Evolutionary conservation across 1,140 invertebrate genomes (phyloP).

Genomic region (Trichonephila inaurata): DNA sequence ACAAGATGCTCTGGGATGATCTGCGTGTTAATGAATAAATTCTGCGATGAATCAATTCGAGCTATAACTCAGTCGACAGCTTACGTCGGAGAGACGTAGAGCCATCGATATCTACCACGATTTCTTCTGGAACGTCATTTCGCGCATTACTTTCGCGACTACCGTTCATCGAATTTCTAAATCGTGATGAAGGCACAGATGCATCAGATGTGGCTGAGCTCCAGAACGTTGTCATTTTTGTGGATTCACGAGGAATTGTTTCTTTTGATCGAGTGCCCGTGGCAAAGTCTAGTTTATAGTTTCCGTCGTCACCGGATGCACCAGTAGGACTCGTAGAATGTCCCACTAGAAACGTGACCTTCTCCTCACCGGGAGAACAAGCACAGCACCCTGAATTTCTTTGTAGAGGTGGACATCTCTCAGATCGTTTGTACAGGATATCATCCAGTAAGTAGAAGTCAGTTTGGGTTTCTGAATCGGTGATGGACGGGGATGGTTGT

Average conservation of each 20-base stretch:
- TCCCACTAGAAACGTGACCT: slow-evolving; percentile 72
- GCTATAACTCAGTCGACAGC: slow-evolving; percentile 77
- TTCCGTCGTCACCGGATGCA: slow-evolving; percentile 43
- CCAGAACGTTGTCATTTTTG: slow-evolving; percentile 64
- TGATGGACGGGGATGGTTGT: neutral
- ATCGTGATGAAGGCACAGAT: slow-evolving; percentile 67
- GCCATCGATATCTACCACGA: slow-evolving; percentile 75
- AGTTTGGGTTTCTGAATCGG: slow-evolving; percentile 38
- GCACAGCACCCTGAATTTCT: slow-evolving; percentile 77
- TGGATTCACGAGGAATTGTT: neutral
- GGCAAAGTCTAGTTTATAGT: slow-evolving; percentile 8
- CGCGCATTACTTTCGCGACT: slow-evolving; percentile 67
- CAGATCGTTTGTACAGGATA: slow-evolving; percentile 62
- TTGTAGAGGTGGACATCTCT: slow-evolving; percentile 44
- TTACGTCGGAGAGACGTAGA: slow-evolving; percentile 69
- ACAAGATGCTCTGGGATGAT: neutral
- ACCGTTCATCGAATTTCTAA: slow-evolving; percentile 52
- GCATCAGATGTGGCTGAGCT: slow-evolving; percentile 32
- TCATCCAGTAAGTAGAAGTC: slow-evolving; percentile 67
- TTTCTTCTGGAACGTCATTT: slow-evolving; percentile 63
- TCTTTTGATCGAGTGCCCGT: slow-evolving; percentile 28
- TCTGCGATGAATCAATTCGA: neutral
- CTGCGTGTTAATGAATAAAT: neutral
- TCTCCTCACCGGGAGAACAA: slow-evolving; percentile 75
- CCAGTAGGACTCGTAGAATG: neutral